Percentiles rank a stretch among this genome's conserved stretches.
phyloP scores from a whole-genome alignment of 2,113 vertebrate genomes.

The Pardalotus punctatus region DNA sequence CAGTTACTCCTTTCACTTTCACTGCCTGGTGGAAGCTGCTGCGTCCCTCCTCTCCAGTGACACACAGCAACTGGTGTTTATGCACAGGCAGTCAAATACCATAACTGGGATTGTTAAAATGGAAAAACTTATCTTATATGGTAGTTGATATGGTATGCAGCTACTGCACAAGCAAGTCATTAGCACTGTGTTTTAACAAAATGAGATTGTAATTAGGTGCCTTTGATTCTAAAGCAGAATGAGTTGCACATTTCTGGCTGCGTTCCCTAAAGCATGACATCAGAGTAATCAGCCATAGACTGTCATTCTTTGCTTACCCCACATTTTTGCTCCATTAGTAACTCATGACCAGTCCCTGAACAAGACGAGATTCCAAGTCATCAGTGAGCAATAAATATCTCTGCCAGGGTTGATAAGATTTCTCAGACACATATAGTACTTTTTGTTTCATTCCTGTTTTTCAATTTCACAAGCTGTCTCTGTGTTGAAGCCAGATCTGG shows the following conservation, averaged over 20 bases:
- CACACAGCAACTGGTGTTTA: background rate
- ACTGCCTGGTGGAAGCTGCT: background rate
- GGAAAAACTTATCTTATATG: background rate
- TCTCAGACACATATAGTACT: background rate
- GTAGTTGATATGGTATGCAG: background rate
- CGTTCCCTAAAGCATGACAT: background rate
- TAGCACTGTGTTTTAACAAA: slow-evolving; percentile 34
- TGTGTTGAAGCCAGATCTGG: background rate
- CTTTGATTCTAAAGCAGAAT: slow-evolving; percentile 42
- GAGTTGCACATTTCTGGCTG: slow-evolving; percentile 57
- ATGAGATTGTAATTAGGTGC: slow-evolving; percentile 49
- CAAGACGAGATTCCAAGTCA: background rate
- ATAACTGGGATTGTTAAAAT: background rate
- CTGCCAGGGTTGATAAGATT: slow-evolving; percentile 4
- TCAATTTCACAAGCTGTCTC: background rate
- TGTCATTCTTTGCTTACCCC: background rate
- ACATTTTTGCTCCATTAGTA: slow-evolving; percentile 32
- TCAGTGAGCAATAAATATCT: slow-evolving; percentile 3
- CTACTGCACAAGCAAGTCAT: slow-evolving; percentile 46
- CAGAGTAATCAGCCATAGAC: slow-evolving; percentile 15
- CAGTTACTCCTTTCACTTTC: background rate
- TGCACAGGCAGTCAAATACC: background rate
- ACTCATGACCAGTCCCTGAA: background rate
- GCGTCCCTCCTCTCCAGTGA: background rate
- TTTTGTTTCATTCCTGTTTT: background rate